These are phyloP conservation scores for Drosophila rufa DNA, from an alignment of 1,140 invertebrate species.

Conservation along the genomic window DNA sequence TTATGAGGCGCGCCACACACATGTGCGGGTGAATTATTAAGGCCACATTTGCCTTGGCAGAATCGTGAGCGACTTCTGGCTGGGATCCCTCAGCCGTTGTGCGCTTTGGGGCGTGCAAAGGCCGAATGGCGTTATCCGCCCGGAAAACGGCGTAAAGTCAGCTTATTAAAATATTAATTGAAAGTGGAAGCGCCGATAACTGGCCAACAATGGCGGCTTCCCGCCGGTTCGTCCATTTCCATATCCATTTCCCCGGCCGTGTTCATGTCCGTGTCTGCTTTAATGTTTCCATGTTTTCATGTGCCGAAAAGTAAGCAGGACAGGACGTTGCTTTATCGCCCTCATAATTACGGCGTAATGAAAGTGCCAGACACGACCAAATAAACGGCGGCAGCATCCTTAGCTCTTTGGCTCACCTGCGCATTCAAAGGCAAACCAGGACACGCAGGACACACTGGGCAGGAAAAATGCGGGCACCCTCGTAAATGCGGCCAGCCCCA, in stretches of 20 bases:
- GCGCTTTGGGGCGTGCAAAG: slow-evolving; percentile 63
- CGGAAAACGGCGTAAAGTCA: slow-evolving; percentile 74
- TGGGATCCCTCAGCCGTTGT: slow-evolving; percentile 19
- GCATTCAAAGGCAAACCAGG: slow-evolving; percentile 1
- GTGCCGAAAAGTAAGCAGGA: slow-evolving; percentile 50
- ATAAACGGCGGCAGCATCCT: slow-evolving; percentile 47
- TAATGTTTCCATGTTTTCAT: slow-evolving; percentile 25
- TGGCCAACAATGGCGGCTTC: slow-evolving; percentile 46
- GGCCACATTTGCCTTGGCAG: slow-evolving; percentile 37
- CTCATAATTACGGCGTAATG: slow-evolving; percentile 73
- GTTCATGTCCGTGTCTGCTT: slow-evolving; percentile 14
- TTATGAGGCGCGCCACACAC: slow-evolving; percentile 8
- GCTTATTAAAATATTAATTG: slow-evolving; percentile 84
- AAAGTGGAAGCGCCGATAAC: slow-evolving; percentile 73
- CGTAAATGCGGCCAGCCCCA: slow-evolving; percentile 58
- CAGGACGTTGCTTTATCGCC: slow-evolving; percentile 52
- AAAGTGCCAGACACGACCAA: slow-evolving; percentile 67
- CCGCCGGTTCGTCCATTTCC: slow-evolving; percentile 26
- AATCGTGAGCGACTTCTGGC: slow-evolving; percentile 1
- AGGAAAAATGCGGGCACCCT: slow-evolving; percentile 42
- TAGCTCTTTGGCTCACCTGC: slow-evolving; percentile 42
- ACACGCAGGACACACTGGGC: slow-evolving; percentile 4
- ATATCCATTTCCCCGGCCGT: background rate
- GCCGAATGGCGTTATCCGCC: slow-evolving; percentile 76
- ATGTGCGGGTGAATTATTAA: slow-evolving; percentile 65